Conservation (phyloP, 2,888 invertebrate species). For the Nomada ruficornis region DNA sequence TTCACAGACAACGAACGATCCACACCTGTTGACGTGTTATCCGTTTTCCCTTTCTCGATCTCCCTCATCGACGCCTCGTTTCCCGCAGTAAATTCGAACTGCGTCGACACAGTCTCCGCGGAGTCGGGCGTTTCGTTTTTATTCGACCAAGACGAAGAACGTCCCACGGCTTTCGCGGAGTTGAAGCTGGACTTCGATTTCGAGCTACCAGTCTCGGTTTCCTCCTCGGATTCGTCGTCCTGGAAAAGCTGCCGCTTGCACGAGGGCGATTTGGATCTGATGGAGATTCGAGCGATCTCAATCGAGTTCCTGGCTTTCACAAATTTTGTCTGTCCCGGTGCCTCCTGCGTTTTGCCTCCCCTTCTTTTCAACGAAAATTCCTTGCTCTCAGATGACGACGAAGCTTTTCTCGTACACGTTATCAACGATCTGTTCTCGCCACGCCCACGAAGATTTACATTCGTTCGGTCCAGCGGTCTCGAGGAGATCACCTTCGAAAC, state of each 20-base stretch:
- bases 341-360: not conserved
- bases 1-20: slow-evolving; percentile 34
- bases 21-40: slow-evolving; percentile 23
- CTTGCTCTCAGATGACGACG: not conserved
- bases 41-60: not conserved
- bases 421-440: not conserved
- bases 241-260: slow-evolving; percentile 71
- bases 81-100: not conserved
- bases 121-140: not conserved
- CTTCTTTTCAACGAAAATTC: not conserved
- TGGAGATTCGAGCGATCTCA: slow-evolving; percentile 18
- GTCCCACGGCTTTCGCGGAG: not conserved
- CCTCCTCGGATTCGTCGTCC: slow-evolving; percentile 38
- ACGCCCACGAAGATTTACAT: not conserved
- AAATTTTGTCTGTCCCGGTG: slow-evolving; percentile 6
- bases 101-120: not conserved
- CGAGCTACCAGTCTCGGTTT: slow-evolving; percentile 5
- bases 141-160: not conserved
- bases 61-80: not conserved
- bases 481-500: slow-evolving; percentile 22
- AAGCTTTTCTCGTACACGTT: slow-evolving; percentile 1
- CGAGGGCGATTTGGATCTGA: slow-evolving; percentile 50
- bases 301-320: slow-evolving; percentile 23
- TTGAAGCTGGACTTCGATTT: slow-evolving; percentile 2
- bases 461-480: slow-evolving; percentile 19